Percentiles rank a stretch among this genome's conserved stretches.
Evolutionary conservation across 23 tunicate genomes (phyloP).

Genomic region (Styela plicata): DNA sequence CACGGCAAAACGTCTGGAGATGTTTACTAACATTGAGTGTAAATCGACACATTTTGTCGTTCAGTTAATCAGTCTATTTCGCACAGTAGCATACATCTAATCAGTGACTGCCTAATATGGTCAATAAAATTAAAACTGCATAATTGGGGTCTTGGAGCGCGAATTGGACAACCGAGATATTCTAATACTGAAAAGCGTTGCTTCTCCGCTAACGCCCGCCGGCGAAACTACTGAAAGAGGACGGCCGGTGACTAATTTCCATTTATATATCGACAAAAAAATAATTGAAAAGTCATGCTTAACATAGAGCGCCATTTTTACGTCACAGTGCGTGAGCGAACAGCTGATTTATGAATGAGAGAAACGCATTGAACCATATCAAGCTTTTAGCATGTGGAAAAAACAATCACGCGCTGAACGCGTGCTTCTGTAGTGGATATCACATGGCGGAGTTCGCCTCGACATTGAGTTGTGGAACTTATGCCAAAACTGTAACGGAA

Average conservation of each 20-base stretch:
- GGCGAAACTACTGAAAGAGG: background rate
- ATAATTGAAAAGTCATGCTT: background rate
- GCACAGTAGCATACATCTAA: too few relatives aligned
- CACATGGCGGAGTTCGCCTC: background rate
- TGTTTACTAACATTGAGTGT: too few relatives aligned
- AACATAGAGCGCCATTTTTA: background rate
- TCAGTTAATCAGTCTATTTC: too few relatives aligned
- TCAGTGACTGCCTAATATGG: too few relatives aligned
- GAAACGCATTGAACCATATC: background rate
- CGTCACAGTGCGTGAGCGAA: background rate
- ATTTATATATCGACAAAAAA: background rate
- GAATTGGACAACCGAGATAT: too few relatives aligned
- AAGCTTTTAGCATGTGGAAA: background rate
- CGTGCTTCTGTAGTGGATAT: background rate
- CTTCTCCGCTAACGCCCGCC: background rate
- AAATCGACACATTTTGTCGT: too few relatives aligned
- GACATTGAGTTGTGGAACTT: background rate
- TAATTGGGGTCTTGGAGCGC: too few relatives aligned
- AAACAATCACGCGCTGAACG: background rate
- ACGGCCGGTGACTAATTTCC: background rate
- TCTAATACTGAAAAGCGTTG: too few relatives aligned
- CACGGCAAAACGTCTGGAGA: too few relatives aligned
- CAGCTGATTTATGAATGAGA: slow-evolving; percentile 26
- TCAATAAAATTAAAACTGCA: too few relatives aligned
- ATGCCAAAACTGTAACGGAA: background rate